Conservation (phyloP, 2,113 vertebrate species). For the Pyrgilauda ruficollis region DNA sequence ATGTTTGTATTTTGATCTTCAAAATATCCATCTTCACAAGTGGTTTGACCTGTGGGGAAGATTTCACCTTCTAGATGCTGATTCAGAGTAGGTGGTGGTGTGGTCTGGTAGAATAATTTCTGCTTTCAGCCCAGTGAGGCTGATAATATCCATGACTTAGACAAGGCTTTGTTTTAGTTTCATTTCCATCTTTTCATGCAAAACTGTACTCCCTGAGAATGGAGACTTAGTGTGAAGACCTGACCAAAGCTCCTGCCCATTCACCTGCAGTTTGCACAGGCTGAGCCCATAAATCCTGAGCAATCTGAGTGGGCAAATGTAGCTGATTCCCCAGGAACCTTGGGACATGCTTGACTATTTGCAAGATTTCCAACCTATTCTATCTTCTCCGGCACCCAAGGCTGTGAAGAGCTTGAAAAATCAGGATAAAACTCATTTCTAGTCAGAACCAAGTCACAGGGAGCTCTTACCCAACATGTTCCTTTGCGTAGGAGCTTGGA, state of each 20-base stretch:
- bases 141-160: not conserved
- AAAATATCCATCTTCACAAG: not conserved
- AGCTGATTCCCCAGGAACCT: not conserved
- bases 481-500: constrained; percentile 19
- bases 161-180: not conserved
- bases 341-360: not conserved
- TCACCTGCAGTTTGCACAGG: not conserved
- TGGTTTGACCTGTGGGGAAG: not conserved
- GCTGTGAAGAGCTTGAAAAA: not conserved
- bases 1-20: not conserved
- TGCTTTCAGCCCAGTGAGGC: not conserved
- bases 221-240: not conserved
- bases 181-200: not conserved
- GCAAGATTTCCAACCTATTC: not conserved
- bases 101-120: not conserved
- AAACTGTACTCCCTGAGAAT: not conserved
- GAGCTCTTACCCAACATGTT: constrained; percentile 28
- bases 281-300: not conserved
- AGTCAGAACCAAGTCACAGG: not conserved
- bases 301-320: not conserved
- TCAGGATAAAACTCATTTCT: not conserved
- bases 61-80: not conserved
- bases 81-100: not conserved
- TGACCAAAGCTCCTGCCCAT: not conserved
- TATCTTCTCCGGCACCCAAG: not conserved